A percentile compares a stretch with the other conserved stretches of the same genome.
These are phyloP conservation scores for Mola mola DNA, from an alignment of 2,113 vertebrate genomes.

Conservation along the genomic window DNA sequence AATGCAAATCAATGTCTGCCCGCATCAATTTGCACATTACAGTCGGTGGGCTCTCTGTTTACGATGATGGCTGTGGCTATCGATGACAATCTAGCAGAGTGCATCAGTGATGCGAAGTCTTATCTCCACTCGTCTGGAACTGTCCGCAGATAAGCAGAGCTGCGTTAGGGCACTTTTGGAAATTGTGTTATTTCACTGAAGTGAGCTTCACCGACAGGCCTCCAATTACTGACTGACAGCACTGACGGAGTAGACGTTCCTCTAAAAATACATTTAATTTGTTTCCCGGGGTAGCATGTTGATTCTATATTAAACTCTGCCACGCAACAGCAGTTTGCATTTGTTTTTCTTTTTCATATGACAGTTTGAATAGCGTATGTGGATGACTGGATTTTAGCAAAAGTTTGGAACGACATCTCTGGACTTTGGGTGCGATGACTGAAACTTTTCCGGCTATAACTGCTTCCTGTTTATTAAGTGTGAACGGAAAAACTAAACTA, in stretches of 20 bases:
- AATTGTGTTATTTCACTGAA: constrained; percentile 14
- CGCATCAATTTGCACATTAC: constrained; percentile 25
- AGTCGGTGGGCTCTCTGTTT: constrained; percentile 9
- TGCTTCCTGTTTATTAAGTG: too few relatives aligned
- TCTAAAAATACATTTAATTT: not conserved
- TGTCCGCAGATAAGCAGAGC: constrained; percentile 18
- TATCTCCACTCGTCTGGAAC: constrained; percentile 27
- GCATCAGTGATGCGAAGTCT: constrained; percentile 52
- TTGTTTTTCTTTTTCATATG: not conserved
- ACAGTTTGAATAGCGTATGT: constrained; percentile 1
- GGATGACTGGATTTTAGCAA: too few relatives aligned
- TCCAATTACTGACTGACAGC: constrained; percentile 12
- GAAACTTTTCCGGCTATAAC: too few relatives aligned
- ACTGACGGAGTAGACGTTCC: not conserved
- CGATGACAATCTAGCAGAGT: constrained; percentile 35
- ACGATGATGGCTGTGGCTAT: constrained; percentile 8
- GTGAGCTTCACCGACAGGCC: constrained; percentile 7
- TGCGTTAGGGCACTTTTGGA: not conserved
- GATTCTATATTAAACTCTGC: not conserved
- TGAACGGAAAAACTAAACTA: too few relatives aligned
- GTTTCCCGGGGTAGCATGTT: not conserved
- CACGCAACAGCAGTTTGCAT: not conserved
- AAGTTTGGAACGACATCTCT: not conserved
- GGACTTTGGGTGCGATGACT: not conserved
- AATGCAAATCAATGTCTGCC: constrained; percentile 35